These are phyloP conservation scores for Tetropium fuscum DNA, from an alignment of 2,888 invertebrate genomes.

Conservation along the genomic window DNA sequence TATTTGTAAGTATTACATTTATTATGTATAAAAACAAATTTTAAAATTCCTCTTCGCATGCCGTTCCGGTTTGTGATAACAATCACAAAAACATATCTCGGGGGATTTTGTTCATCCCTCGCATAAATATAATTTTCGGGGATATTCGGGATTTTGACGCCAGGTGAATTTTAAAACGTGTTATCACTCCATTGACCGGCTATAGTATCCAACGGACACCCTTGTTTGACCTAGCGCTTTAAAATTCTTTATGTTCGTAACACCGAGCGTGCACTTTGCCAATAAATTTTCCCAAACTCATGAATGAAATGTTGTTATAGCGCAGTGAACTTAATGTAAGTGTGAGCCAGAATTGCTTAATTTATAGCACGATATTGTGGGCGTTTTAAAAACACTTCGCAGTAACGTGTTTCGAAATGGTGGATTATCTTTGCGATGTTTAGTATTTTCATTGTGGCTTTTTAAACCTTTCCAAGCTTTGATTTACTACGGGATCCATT, in stretches of 20 bases:
- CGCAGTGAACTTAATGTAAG: conserved; percentile 30
- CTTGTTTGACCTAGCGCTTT: conserved; percentile 21
- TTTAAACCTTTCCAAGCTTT: not conserved
- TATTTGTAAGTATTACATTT: too few relatives aligned
- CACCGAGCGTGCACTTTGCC: conserved; percentile 33
- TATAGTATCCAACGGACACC: conserved; percentile 5
- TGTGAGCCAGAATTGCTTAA: conserved; percentile 26
- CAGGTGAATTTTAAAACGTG: conserved; percentile 1
- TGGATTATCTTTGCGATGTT: not conserved
- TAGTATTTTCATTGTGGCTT: not conserved
- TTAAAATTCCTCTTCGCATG: too few relatives aligned
- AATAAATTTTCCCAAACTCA: conserved; percentile 40
- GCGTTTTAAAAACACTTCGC: conserved; percentile 13
- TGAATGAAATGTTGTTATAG: conserved; percentile 44
- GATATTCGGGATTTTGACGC: conserved; percentile 13
- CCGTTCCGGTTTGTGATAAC: too few relatives aligned
- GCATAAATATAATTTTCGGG: too few relatives aligned
- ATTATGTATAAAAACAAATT: too few relatives aligned
- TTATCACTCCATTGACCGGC: conserved; percentile 6
- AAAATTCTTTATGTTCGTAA: conserved; percentile 30
- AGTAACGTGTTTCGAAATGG: not conserved
- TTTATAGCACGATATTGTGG: conserved; percentile 20
- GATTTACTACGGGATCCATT: not conserved
- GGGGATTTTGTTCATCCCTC: too few relatives aligned
- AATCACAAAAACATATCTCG: too few relatives aligned